Base-by-base conservation (phyloP, 2,797 vertebrate species). In the Thamnophis elegans region DNA sequence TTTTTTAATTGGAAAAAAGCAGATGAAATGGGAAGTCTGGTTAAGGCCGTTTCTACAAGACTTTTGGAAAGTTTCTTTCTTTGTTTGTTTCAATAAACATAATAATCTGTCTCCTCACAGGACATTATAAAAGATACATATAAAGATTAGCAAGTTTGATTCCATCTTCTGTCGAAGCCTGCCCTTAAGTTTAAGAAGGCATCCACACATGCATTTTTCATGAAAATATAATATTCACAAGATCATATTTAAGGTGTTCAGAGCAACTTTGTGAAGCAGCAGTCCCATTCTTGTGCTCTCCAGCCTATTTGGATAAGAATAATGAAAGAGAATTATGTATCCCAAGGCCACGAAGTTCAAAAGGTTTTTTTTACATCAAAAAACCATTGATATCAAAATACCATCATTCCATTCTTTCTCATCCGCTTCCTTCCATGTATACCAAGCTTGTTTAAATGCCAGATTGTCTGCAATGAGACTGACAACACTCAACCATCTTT, bases 401-500 rank as follows among this genome's bases (percentile, higher is more conserved):
- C 53, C 36, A 13, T 89, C 25, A 16, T 20, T 82, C 22, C 93
- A 88, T 93, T 96, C 94, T 94, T 86, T 94, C 85, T 56, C 94
- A 88, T 93, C 91, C 85, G 85, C 16, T 91, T 91, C 56, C 91
- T 96, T 95, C 87, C 91, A 92, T 93, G 92, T 0, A 0, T 95
- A 96, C 89, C 42, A 85, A n/a, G 20, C 28, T 92, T 91, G 87
- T 94, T 95, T 94, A 94, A 95, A 95, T 92, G 65, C 93, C 92
- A 93, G 93, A 94, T 88, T 94, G 88, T 85, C 95, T 94, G 94
- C 60, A 22, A 13, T 91, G 95, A 92, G 93, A 92, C 60, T 92
- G 78, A 95, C 95, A 93, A 93, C 90, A 94, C 92, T 92, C 89
- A 93, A 95, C 94, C 94, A 93, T 91, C 82, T 92, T 94, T 93